These are phyloP conservation scores for Heliconius melpomene DNA, from an alignment of 1,140 invertebrate genomes.

Conservation along the genomic window DNA sequence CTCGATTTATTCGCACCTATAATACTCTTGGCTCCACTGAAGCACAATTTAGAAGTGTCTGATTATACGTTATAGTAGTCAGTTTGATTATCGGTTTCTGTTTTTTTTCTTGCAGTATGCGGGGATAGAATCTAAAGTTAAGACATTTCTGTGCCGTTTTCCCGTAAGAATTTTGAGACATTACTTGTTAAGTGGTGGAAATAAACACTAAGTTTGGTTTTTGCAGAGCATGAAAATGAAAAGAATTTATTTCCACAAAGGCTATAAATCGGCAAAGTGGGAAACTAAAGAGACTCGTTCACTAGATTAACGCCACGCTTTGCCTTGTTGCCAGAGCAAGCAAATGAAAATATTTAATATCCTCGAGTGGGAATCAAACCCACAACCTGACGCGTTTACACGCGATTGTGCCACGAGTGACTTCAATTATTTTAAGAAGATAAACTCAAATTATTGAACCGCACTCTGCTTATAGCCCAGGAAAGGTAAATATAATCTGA, in stretches of 20 bases:
- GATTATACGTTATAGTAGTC: not conserved
- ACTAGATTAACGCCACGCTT: too few relatives aligned
- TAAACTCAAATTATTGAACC: not conserved
- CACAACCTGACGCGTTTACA: too few relatives aligned
- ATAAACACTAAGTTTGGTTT: too few relatives aligned
- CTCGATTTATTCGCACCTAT: conserved; percentile 2
- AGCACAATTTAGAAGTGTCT: not conserved
- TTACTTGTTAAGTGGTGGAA: too few relatives aligned
- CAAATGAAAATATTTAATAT: too few relatives aligned
- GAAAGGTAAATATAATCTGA: not conserved
- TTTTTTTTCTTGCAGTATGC: not conserved
- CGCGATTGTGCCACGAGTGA: too few relatives aligned
- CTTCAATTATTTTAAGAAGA: not conserved
- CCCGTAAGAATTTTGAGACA: not conserved
- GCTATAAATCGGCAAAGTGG: too few relatives aligned
- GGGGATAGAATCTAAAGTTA: not conserved
- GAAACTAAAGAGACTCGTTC: too few relatives aligned
- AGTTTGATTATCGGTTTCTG: not conserved
- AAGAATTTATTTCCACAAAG: too few relatives aligned
- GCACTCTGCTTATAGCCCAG: not conserved
- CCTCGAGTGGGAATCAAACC: too few relatives aligned
- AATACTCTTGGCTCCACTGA: not conserved
- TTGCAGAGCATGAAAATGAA: too few relatives aligned
- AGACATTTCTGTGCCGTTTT: not conserved
- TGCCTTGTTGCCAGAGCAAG: too few relatives aligned